Evolutionary conservation across 2,888 invertebrate species (phyloP), one percentile per base, ranked within the genome.

Genomic region (Augochlorella aurata): DNA sequence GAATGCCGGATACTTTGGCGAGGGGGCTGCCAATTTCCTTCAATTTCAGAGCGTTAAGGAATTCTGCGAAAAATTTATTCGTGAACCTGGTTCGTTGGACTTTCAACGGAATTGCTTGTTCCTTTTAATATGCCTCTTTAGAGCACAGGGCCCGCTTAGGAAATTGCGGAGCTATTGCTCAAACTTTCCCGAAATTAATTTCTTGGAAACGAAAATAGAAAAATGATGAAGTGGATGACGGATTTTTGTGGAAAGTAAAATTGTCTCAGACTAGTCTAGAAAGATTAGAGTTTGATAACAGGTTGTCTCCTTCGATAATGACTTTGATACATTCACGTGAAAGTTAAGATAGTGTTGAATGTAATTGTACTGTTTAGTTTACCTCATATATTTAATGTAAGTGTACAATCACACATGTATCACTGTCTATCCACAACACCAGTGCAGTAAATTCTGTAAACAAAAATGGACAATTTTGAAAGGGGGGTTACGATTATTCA

Each of bases 11-110:
- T 38, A 65, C n/a, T 12, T 65, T 65, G 65, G 44, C 44, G 12
- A 12, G 65, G 12, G 12, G 12, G 38, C 65, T 38, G 44, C 44
- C 0, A 63, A 63, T 63, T 63, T 9, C 38, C 38, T 63, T 63
- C 38, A 63, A 63, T 63, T 65, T n/a, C n/a, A 10, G 65, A 44
- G n/a, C n/a, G 65, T 38, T 65, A 44, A 44, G 38, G 44, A 44
- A 65, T 10, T 65, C 44, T 10, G 14, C 44, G 44, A 65, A 65
- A 44, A 38, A 65, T 65, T 38, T 44, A 38, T 65, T 18, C 44
- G 9, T 21, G n/a, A 44, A 44, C 44, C n/a, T n/a, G 38, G n/a
- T 18, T n/a, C 44, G 65, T 16, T 3, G 44, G 44, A 65, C 24
- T 58, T 58, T 29, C 58, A 7, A 16, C 58, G 58, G 38, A 38